These are phyloP conservation scores for Muntiacus reevesi DNA, from an alignment of 2,113 vertebrate genomes.

Conservation along the genomic window DNA sequence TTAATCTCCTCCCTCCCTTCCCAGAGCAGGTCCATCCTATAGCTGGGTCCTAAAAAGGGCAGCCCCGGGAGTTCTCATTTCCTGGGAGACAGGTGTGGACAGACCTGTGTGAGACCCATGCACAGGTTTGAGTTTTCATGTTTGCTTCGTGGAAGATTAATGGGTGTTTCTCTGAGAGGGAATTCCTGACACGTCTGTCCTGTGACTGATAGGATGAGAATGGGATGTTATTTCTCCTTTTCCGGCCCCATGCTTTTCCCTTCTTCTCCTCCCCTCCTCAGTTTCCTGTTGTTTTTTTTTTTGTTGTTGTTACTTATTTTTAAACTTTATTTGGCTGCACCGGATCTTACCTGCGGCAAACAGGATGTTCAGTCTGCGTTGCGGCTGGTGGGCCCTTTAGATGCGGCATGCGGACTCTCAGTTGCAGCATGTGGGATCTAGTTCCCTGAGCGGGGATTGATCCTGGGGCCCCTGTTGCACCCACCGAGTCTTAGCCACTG, in stretches of 20 bases:
- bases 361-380: neutral
- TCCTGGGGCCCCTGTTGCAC: neutral
- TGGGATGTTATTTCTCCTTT: neutral
- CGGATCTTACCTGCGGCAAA: neutral
- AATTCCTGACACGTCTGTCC: neutral
- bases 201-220: neutral
- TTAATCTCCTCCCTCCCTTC: neutral
- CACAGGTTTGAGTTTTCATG: neutral
- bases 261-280: neutral
- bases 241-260: neutral
- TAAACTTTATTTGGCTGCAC: neutral
- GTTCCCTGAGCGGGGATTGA: neutral
- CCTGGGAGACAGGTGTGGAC: neutral
- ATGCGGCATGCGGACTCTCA: neutral
- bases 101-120: neutral
- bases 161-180: neutral
- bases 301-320: neutral
- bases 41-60: neutral
- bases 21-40: neutral
- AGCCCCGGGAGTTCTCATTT: neutral
- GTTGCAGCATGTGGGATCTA: neutral
- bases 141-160: conserved; percentile 10
- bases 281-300: neutral
- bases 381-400: neutral
- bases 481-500: neutral